Base-by-base conservation (phyloP, 2,797 vertebrate genomes). In the Melopsittacus undulatus region DNA sequence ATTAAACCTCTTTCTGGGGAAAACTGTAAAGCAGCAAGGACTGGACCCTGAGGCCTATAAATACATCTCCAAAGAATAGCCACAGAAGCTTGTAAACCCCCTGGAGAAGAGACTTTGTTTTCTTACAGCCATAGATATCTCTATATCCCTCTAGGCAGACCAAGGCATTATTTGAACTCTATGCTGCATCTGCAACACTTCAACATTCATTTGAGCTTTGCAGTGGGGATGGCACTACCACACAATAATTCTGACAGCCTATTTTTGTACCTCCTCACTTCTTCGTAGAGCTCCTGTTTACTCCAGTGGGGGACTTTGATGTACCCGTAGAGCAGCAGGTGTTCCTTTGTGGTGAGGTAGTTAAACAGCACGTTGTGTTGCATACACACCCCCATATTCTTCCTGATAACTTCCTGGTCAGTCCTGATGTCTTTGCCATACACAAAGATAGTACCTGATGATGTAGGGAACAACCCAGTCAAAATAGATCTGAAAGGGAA, bases 361-460 rank as follows among this genome's bases (percentile, higher is more conserved):
- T 99, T 98, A 79, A 99, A 99, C 77, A 99, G 98, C 81, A 99
- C 99, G 0, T 99, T 98, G 5, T 99, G 99, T 89, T 99, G 99
- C 99, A 99, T 99, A 95, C 99, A 99, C 78, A 99, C 99, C 0
- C 99, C 99, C 94, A 99, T 98, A 76, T 98, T 98, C 96, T 97
- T 98, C 83, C 99, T 98, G 38, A 99, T 94, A 1, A 97, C 97
- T 14, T 98, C 97, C 4, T 98, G 98, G 91, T 98, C 97, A 26
- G 93, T 96, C 96, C 98, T 98, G 98, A 99, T 99, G 90, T 99
- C 99, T 96, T 97, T 98, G 34, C 98, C 99, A 8, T 99, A 99
- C 26, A 99, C 98, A 96, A 99, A 98, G 57, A 99, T 99, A 13
- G 98, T 97, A 64, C 99, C 99, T 3, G 98, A 98, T 1, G 99